Evolutionary conservation across 1,140 invertebrate species (phyloP), one percentile per base, ranked within the genome.

Genomic region (Nephotettix cincticeps): DNA sequence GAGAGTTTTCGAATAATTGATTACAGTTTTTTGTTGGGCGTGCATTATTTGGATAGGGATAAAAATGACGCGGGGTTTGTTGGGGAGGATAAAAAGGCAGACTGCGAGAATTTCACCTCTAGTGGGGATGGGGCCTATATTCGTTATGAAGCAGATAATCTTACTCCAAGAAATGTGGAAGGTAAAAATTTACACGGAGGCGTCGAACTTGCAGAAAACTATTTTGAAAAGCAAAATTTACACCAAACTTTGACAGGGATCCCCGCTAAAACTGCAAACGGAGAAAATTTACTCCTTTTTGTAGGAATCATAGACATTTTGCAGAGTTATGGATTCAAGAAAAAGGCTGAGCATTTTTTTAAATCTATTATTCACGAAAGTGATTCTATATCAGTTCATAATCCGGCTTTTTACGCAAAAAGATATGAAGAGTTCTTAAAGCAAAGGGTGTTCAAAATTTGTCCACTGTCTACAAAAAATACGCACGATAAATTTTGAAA

Each of bases 1-100:
- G 95, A 99, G 83, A 97, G 95, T 80, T 99, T 99, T 83, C 98
- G 98, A 87, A 99, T 99, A 76, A 99, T 99, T 97, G 97, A 99
- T 83, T 99, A 98, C 83, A 97, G 95, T 73, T 86, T 99, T 69
- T 86, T 99, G 43, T 89, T 99, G 64, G 96, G 96, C 47, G 92
- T 99, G 72, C 96, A 99, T 81, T 97, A 97, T 83, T 84, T 97
- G 65, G 95, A 97, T n/a, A n/a, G n/a, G n/a, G n/a, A n/a, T n/a
- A n/a, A n/a, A n/a, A n/a, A n/a, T 83, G n/a, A n/a, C n/a, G n/a
- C n/a, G n/a, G n/a, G n/a, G n/a, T n/a, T n/a, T n/a, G n/a, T n/a
- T n/a, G n/a, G n/a, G n/a, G n/a, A n/a, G n/a, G n/a, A n/a, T n/a
- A n/a, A n/a, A n/a, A n/a, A n/a, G n/a, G n/a, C n/a, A n/a, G n/a